Evolutionary conservation across 1,140 invertebrate species (phyloP).

Genomic region (Drosophila sproati): DNA sequence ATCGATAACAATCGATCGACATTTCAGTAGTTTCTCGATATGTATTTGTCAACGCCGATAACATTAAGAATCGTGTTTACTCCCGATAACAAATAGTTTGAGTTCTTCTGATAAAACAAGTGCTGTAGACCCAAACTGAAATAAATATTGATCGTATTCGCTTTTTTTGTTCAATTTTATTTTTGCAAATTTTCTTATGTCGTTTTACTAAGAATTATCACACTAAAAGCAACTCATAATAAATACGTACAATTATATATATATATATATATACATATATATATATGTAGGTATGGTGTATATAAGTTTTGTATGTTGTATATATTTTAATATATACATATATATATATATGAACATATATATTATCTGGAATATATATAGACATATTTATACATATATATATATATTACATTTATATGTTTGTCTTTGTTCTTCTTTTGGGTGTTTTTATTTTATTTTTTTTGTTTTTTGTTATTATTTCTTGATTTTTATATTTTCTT

Average conservation of each 20-base stretch:
- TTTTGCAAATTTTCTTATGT: slow-evolving; percentile 57
- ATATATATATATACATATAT: slow-evolving; percentile 40
- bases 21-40: too few relatives aligned
- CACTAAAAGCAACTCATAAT: slow-evolving; percentile 80
- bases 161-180: slow-evolving; percentile 35
- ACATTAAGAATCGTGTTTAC: too few relatives aligned
- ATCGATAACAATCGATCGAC: too few relatives aligned
- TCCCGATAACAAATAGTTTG: too few relatives aligned
- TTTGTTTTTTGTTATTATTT: slow-evolving; percentile 12
- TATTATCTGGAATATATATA: slow-evolving; percentile 8
- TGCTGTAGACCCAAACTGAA: too few relatives aligned
- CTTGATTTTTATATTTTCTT: slow-evolving; percentile 27
- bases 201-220: slow-evolving; percentile 70
- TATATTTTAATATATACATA: slow-evolving; percentile 1
- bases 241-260: slow-evolving; percentile 69
- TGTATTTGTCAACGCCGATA: too few relatives aligned
- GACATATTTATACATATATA: slow-evolving; percentile 13
- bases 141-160: too few relatives aligned
- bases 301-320: slow-evolving; percentile 25
- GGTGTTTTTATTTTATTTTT: slow-evolving; percentile 29
- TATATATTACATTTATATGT: slow-evolving; percentile 16
- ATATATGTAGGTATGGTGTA: slow-evolving; percentile 19
- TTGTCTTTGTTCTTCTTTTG: slow-evolving; percentile 30
- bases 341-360: slow-evolving; percentile 8
- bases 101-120: too few relatives aligned